Evolutionary conservation across 1,140 invertebrate species (phyloP), one percentile per base, ranked within the genome.

Genomic region (Chironomus striatipennis): DNA sequence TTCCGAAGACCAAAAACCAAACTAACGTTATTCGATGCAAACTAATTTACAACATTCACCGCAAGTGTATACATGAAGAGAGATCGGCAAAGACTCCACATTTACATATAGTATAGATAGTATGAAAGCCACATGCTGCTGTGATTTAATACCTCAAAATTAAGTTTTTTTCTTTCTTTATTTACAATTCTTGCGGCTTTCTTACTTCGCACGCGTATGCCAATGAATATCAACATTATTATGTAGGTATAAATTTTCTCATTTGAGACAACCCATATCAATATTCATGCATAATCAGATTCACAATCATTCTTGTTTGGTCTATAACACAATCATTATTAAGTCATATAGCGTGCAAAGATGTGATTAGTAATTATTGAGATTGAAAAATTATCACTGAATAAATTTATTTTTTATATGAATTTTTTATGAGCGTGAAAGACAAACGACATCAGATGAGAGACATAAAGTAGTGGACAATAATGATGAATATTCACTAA

Each of bases 351-450:
- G 47, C 47, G 47, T 57, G 47, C 12, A 15, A 57, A 57, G 47
- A 57, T 57, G 47, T 57, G 47, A 57, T 57, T 57, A 57, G 47
- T 15, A n/a, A 57, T 57, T 57, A 57, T 57, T 34, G n/a, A 57
- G 47, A 57, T 34, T 34, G 24, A 34, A 34, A 57, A 57, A 57
- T 57, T 57, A 57, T 57, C 47, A n/a, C 47, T 57, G 47, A 57
- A 57, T 57, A 57, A 57, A 57, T n/a, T 57, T 57, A 57, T n/a
- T 57, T 57, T n/a, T n/a, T n/a, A n/a, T 57, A 57, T n/a, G 47
- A 34, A 34, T 12, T 57, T 12, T 57, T 12, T n/a, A 57, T 57
- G 12, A 15, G 47, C 47, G 47, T 12, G 2, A 34, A 34, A 34
- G 24, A 34, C 24, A 34, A 34, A 34, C 24, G 24, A 34, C 24